Percentiles rank a stretch among this genome's conserved stretches.
Evolutionary conservation across 2,113 vertebrate genomes (phyloP).

Genomic region (Myotis yumanensis): DNA sequence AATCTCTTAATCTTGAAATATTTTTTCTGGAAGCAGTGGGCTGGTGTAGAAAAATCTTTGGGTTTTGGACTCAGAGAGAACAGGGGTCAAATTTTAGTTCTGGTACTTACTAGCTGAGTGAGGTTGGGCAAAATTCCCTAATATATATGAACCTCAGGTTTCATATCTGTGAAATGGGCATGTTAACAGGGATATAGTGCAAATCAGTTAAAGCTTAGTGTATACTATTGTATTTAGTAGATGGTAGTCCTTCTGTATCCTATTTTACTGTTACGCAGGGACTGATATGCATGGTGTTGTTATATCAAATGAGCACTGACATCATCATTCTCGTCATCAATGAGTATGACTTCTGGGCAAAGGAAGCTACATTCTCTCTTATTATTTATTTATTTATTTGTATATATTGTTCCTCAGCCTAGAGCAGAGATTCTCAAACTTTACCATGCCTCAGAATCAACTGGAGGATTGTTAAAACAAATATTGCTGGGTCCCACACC

Average conservation of each 20-base stretch:
- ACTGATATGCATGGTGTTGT: not conserved
- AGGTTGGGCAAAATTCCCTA: not conserved
- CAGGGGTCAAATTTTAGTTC: slow-evolving; percentile 25
- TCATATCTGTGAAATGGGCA: not conserved
- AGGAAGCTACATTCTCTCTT: not conserved
- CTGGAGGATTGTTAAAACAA: not conserved
- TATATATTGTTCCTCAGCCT: not conserved
- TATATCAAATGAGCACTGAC: not conserved
- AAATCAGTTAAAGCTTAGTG: not conserved
- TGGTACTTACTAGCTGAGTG: not conserved
- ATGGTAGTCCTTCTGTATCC: not conserved
- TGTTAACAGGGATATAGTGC: not conserved
- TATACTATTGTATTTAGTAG: not conserved
- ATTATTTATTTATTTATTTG: not conserved
- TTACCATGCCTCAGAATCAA: not conserved
- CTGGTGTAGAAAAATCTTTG: not conserved
- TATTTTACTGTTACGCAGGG: not conserved
- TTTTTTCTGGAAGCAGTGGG: not conserved
- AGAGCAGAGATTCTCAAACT: not conserved
- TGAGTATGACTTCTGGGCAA: not conserved
- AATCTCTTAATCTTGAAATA: not conserved
- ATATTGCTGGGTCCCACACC: not conserved
- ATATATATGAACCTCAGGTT: not conserved
- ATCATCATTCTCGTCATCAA: not conserved
- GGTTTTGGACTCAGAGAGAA: slow-evolving; percentile 1